Percentiles rank a stretch among this genome's conserved stretches.
phyloP scores from a whole-genome alignment of 2,113 vertebrate species.

The Phylloscopus trochiloides region DNA sequence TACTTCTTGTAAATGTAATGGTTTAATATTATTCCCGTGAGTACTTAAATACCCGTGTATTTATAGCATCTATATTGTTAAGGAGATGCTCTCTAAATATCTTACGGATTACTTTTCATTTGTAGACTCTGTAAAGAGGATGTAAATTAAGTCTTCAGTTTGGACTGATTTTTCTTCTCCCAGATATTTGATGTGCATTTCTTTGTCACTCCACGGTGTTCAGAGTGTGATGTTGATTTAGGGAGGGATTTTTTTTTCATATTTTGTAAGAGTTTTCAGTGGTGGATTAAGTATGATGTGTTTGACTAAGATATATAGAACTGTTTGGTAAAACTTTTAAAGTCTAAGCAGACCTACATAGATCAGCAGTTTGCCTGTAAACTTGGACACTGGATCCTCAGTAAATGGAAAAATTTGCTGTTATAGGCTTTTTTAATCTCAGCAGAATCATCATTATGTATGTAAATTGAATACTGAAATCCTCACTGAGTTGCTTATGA shows the following conservation, averaged over 20 bases:
- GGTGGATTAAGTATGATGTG: neutral
- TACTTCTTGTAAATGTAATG: neutral
- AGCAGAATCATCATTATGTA: neutral
- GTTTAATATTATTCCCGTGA: neutral
- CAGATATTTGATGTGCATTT: neutral
- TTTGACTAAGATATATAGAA: neutral
- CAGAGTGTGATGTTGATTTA: neutral
- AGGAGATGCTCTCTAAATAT: neutral
- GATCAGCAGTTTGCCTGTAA: neutral
- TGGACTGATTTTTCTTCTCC: neutral
- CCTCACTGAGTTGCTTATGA: neutral
- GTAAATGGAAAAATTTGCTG: neutral
- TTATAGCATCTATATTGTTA: neutral
- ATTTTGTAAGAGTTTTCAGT: neutral
- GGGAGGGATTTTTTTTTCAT: neutral
- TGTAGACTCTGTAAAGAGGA: neutral
- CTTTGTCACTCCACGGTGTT: neutral
- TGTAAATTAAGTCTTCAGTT: neutral
- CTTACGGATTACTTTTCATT: neutral
- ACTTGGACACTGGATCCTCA: neutral
- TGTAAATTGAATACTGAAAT: neutral
- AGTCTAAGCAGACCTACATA: neutral
- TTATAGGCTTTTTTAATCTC: neutral
- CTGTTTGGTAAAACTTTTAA: neutral
- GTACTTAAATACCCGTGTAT: neutral